phyloP scores from a whole-genome alignment of 2,113 vertebrate genomes.

The Mandrillus leucophaeus region DNA sequence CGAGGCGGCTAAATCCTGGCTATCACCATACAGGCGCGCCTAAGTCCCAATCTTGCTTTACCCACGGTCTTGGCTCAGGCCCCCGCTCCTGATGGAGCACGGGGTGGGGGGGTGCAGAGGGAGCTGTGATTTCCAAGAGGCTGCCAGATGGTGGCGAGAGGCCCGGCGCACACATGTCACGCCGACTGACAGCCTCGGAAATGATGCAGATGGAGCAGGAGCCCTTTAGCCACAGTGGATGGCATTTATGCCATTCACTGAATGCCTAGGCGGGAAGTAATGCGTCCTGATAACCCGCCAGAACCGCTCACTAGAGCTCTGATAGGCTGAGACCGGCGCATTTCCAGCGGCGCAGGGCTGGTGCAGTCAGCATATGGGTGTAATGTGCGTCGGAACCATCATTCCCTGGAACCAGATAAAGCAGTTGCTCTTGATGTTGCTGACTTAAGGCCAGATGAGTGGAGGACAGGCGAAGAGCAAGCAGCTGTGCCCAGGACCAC shows the following conservation, averaged over 20 bases:
- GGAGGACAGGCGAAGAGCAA: neutral
- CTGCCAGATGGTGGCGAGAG: constrained; percentile 33
- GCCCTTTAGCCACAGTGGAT: neutral
- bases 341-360: neutral
- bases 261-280: neutral
- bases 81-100: neutral
- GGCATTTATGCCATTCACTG: neutral
- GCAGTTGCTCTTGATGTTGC: neutral
- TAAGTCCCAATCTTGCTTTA: neutral
- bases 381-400: neutral
- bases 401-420: neutral
- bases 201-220: constrained; percentile 22
- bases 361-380: neutral
- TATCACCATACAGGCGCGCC: accelerated
- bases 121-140: constrained; percentile 10
- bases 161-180: neutral
- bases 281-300: neutral
- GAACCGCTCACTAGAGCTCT: constrained; percentile 25
- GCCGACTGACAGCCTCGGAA: neutral
- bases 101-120: neutral
- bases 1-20: neutral
- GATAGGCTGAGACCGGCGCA: neutral
- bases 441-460: neutral
- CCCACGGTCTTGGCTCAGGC: neutral
- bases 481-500: neutral